These are phyloP conservation scores for Lasioglossum marginatum DNA, from an alignment of 2,888 invertebrate species.

Conservation along the genomic window DNA sequence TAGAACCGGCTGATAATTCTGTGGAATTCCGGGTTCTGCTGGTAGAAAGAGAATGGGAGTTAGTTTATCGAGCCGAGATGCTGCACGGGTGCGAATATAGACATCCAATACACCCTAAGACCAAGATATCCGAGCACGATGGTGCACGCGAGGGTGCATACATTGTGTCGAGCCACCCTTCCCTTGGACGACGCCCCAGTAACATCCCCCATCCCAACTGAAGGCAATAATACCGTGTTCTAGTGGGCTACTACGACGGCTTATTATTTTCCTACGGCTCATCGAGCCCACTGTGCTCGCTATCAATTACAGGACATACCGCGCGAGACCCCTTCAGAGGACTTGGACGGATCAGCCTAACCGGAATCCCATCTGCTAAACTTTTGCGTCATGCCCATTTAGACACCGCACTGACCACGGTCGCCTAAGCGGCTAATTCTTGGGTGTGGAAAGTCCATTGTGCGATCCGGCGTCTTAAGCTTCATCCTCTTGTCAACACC, in stretches of 20 bases:
- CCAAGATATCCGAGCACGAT: constrained; percentile 76
- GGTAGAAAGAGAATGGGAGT: constrained; percentile 53
- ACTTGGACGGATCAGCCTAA: constrained; percentile 82
- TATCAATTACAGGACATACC: constrained; percentile 84
- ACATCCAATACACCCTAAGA: constrained; percentile 76
- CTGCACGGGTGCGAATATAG: constrained; percentile 72
- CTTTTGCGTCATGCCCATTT: constrained; percentile 65
- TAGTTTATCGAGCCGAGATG: constrained; percentile 75
- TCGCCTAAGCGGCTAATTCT: neutral
- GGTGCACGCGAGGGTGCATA: constrained; percentile 81
- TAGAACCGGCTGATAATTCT: constrained; percentile 51
- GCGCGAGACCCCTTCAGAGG: constrained; percentile 66
- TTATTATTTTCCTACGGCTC: constrained; percentile 85
- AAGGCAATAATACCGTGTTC: constrained; percentile 80
- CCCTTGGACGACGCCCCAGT: constrained; percentile 68
- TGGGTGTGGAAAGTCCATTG: neutral
- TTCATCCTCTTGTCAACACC: neutral
- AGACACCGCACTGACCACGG: constrained; percentile 59
- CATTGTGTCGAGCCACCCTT: constrained; percentile 78
- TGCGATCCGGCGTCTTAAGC: neutral
- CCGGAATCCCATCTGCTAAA: constrained; percentile 83
- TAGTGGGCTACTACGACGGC: constrained; percentile 77
- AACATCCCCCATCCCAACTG: constrained; percentile 76
- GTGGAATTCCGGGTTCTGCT: constrained; percentile 41
- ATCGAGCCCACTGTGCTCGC: constrained; percentile 82